phyloP scores from a whole-genome alignment of 2,888 invertebrate genomes.

The Tinea pellionella region DNA sequence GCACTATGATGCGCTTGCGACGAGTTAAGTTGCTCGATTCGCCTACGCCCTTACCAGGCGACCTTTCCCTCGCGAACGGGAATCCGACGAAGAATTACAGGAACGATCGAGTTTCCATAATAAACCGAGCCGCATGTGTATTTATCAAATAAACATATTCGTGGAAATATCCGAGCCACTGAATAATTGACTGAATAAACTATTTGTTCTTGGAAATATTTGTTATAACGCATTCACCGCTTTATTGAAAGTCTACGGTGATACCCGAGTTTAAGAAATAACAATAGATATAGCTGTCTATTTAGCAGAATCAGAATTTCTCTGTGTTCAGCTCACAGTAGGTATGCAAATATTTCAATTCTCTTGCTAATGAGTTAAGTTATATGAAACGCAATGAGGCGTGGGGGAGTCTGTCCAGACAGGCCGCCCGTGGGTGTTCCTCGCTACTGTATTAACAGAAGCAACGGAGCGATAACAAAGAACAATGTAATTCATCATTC shows the following conservation, averaged over 20 bases:
- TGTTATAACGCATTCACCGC: not conserved
- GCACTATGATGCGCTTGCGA: slow-evolving; percentile 45
- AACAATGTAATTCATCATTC: slow-evolving; percentile 58
- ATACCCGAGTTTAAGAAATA: not conserved
- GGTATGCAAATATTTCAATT: not conserved
- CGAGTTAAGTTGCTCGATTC: slow-evolving; percentile 32
- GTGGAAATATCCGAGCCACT: not conserved
- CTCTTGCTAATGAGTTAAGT: slow-evolving; percentile 21
- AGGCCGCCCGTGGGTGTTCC: slow-evolving; percentile 14
- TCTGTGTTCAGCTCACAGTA: not conserved
- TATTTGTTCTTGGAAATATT: not conserved
- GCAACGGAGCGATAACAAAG: slow-evolving; percentile 61
- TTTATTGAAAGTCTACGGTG: not conserved
- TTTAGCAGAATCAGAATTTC: not conserved
- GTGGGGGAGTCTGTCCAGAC: not conserved
- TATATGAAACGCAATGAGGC: slow-evolving; percentile 22
- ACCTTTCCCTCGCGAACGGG: slow-evolving; percentile 21
- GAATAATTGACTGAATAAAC: slow-evolving; percentile 1
- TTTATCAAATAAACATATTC: not conserved
- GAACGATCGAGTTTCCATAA: not conserved
- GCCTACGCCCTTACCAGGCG: slow-evolving; percentile 42
- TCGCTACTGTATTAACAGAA: slow-evolving; percentile 43
- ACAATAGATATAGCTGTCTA: not conserved
- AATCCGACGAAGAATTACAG: not conserved
- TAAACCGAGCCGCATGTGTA: not conserved